Evolutionary conservation across 2,888 invertebrate genomes (phyloP), one percentile per base, ranked within the genome.

Genomic region (Acanthococcus lagerstroemiae): DNA sequence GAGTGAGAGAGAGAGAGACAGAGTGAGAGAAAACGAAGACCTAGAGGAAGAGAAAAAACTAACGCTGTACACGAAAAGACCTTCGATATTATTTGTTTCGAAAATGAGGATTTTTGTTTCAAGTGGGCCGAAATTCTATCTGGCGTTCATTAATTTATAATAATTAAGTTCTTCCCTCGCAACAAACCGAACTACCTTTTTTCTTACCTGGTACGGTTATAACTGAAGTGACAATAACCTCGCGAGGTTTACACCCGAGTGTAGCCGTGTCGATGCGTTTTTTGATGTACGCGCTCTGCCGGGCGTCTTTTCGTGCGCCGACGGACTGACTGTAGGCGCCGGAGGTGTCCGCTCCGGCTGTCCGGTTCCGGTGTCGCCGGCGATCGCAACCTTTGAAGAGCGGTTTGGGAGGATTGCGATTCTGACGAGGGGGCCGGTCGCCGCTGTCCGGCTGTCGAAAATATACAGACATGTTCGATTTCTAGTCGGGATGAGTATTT

Each of bases 41-140:
- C 12, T 45, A 58, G 52, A 5, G 2, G 52, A 52, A 61, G 22
- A 37, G 30, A 52, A 46, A 45, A 45, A 24, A 60, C 50, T 52
- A 61, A 52, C 9, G 15, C 52, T 21, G 24, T 9, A 24, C 52
- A 52, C 52, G 52, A 52, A 19, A 48, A 6, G 19, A 5, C 52
- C 24, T 22, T 9, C 19, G 19, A 15, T 52, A 52, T 52, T 50
- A 21, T 45, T 52, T 61, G 52, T 61, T 50, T 61, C 52, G 22
- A 30, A 61, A 61, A 61, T 61, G 52, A 61, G 61, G 24, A 61
- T 61, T 61, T 52, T 61, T 61, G 61, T 61, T 61, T 61, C 61
- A 61, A 61, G 50, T 52, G 61, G 37, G 61, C 61, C 61, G 61
- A 61, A 27, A 61, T 61, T 61, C 52, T 61, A 50, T 61, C 60